These are phyloP conservation scores for Synergus umbraculus DNA, from an alignment of 2,888 invertebrate species.

Conservation along the genomic window DNA sequence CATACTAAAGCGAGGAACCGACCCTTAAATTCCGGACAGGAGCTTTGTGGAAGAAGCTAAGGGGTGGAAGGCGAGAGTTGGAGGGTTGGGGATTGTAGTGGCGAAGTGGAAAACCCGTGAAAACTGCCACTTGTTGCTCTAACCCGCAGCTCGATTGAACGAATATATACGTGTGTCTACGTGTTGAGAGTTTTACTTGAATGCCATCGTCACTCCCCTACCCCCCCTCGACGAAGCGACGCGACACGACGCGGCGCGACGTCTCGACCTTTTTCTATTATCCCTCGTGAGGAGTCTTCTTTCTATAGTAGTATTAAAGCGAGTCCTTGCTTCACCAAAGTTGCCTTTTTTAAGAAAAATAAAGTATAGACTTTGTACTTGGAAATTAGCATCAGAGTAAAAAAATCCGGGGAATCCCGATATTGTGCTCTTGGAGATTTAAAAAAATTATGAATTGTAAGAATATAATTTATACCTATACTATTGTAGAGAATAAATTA, in stretches of 20 bases:
- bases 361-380: neutral
- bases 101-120: conserved; percentile 74
- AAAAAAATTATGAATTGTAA: neutral
- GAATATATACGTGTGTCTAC: conserved; percentile 31
- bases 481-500: no score
- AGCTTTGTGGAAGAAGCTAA: conserved; percentile 63
- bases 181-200: conserved; percentile 33
- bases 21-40: conserved; percentile 69
- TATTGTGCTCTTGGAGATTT: no score
- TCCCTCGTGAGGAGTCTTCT: conserved; percentile 24
- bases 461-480: neutral
- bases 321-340: conserved; percentile 8
- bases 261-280: conserved; percentile 21
- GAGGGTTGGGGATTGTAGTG: conserved; percentile 50
- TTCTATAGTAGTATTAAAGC: conserved; percentile 2
- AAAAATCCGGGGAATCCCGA: neutral
- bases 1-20: conserved; percentile 49
- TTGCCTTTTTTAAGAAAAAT: conserved; percentile 12
- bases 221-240: neutral
- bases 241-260: neutral
- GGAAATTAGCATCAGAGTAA: neutral
- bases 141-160: conserved; percentile 57
- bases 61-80: conserved; percentile 58
- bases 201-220: conserved; percentile 6
- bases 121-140: conserved; percentile 77